Evolutionary conservation across 2,797 vertebrate genomes (phyloP).

Genomic region (Microctenopoma stevenorrisi): DNA sequence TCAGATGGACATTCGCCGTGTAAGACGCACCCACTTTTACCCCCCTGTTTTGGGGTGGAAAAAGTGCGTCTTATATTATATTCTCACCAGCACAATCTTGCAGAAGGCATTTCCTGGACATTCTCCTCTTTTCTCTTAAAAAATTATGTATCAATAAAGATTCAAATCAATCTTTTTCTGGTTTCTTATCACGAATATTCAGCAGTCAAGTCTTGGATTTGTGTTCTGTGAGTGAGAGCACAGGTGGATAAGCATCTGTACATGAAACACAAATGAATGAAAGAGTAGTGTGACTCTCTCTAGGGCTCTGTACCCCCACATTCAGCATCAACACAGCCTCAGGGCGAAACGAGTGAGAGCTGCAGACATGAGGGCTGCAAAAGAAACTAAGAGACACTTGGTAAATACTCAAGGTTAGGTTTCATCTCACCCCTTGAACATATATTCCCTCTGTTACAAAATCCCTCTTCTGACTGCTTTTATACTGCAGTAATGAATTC

Average conservation of each 20-base stretch:
- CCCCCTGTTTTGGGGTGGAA: no score
- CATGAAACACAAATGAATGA: constrained; percentile 69
- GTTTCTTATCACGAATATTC: constrained; percentile 58
- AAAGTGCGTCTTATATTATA: no score
- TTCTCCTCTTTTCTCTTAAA: constrained; percentile 12
- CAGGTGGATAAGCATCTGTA: constrained; percentile 62
- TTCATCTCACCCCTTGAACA: constrained; percentile 60
- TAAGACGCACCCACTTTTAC: no score
- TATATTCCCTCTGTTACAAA: constrained; percentile 24
- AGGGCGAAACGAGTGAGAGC: constrained; percentile 57
- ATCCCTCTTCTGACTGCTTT: constrained; percentile 10
- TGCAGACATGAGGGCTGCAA: constrained; percentile 49
- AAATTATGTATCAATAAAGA: constrained; percentile 11
- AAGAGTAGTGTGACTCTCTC: constrained; percentile 59
- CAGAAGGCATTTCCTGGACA: constrained; percentile 10
- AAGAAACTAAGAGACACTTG: constrained; percentile 52
- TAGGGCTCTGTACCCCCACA: constrained; percentile 47
- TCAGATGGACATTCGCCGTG: no score
- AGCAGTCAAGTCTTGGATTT: constrained; percentile 27
- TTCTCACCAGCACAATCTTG: background rate
- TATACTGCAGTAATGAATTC: background rate
- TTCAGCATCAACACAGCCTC: constrained; percentile 60
- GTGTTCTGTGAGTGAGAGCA: constrained; percentile 37
- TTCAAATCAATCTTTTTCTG: constrained; percentile 9
- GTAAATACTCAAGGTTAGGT: constrained; percentile 73